Evolutionary conservation across 1,140 invertebrate species (phyloP).

Genomic region (Pararge aegeria): DNA sequence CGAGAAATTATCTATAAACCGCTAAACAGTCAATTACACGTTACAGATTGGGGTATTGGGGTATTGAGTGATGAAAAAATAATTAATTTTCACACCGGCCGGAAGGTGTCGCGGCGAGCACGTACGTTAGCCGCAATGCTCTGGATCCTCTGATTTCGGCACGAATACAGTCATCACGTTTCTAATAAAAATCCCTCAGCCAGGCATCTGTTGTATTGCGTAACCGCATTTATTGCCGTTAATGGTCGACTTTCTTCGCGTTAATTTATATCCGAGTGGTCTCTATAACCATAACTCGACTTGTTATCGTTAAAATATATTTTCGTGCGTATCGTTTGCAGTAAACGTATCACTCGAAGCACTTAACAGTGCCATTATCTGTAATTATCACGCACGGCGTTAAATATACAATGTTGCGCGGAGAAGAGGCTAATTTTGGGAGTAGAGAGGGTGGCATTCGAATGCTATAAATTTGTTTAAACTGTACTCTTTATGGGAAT

Average conservation of each 20-base stretch:
- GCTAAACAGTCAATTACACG: constrained; percentile 75
- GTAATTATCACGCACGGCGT: constrained; percentile 31
- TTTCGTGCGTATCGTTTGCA: constrained; percentile 36
- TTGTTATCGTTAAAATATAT: constrained; percentile 35
- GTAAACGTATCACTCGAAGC: constrained; percentile 27
- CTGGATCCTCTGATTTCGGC: constrained; percentile 55
- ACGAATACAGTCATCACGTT: constrained; percentile 65
- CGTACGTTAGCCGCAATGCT: constrained; percentile 55
- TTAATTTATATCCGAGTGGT: constrained; percentile 49
- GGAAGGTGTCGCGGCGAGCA: constrained; percentile 68
- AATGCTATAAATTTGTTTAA: not conserved
- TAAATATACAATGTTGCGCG: constrained; percentile 23
- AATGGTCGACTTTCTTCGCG: constrained; percentile 56
- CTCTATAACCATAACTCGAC: constrained; percentile 39
- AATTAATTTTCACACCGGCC: constrained; percentile 75
- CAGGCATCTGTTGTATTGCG: constrained; percentile 63
- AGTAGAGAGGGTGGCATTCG: not conserved
- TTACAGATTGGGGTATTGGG: constrained; percentile 65
- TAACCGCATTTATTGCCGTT: constrained; percentile 71
- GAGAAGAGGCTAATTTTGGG: constrained; percentile 13
- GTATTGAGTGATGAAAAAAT: constrained; percentile 75
- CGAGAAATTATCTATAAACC: constrained; percentile 77
- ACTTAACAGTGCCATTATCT: constrained; percentile 37
- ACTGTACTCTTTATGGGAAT: not conserved
- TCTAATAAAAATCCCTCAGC: constrained; percentile 71